Conservation (phyloP, 1,140 invertebrate genomes). For the Phthorimaea operculella region DNA sequence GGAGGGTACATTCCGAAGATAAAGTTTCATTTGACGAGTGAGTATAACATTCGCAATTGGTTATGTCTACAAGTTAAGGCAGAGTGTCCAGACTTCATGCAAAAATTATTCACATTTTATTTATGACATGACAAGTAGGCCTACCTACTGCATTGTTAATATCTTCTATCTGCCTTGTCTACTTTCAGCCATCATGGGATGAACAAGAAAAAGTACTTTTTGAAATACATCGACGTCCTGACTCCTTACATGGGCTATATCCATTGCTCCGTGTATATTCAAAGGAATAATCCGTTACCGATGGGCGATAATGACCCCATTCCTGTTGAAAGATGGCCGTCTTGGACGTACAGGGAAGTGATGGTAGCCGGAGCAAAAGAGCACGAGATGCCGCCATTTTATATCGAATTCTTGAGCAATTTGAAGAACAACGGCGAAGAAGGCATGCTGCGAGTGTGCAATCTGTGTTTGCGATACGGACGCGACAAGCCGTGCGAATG, state of each 20-base stretch:
- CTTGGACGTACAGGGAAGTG: conserved; percentile 42
- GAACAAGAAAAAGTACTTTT: conserved; percentile 39
- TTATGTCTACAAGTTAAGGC: no score
- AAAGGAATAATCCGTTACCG: conserved; percentile 43
- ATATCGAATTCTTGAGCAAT: conserved; percentile 36
- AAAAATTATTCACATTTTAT: no score
- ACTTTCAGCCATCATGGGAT: conserved; percentile 18
- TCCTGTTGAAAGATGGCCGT: conserved; percentile 44
- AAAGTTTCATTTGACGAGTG: no score
- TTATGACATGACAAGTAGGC: no score
- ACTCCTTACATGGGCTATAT: conserved; percentile 40
- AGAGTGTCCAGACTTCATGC: no score
- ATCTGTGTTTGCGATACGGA: conserved; percentile 33
- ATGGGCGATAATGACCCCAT: conserved; percentile 47
- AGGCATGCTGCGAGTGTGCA: conserved; percentile 32
- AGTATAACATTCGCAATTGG: no score
- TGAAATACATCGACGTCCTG: conserved; percentile 29
- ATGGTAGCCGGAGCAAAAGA: conserved; percentile 45
- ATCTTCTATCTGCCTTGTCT: no score
- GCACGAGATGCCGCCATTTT: conserved; percentile 40
- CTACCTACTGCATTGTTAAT: no score
- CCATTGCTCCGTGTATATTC: conserved; percentile 37
- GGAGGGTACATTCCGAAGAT: conserved; percentile 29
- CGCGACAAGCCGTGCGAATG: conserved; percentile 33
- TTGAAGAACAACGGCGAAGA: conserved; percentile 45